These are phyloP conservation scores for Sternotherus odoratus DNA, from an alignment of 2,797 vertebrate species.

Conservation along the genomic window DNA sequence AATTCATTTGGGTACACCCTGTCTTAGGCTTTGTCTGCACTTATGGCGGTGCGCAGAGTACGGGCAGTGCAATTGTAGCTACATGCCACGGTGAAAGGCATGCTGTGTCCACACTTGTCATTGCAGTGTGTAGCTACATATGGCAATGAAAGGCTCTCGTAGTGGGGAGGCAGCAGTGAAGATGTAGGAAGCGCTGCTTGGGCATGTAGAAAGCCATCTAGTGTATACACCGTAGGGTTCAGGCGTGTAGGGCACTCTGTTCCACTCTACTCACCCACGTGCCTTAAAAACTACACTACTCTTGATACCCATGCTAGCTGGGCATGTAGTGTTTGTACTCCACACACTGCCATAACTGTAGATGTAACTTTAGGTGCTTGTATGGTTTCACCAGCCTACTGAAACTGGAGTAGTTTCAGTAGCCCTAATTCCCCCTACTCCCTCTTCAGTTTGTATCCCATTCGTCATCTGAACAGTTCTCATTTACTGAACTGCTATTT, in stretches of 20 bases:
- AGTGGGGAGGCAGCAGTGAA: background rate
- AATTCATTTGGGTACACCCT: background rate
- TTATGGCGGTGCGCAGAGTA: background rate
- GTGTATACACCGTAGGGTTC: background rate
- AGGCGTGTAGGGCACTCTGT: background rate
- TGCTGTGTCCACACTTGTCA: background rate
- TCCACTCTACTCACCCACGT: background rate
- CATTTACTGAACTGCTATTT: background rate
- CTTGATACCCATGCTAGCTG: background rate
- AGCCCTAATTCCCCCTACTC: background rate
- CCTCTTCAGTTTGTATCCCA: background rate
- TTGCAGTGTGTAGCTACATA: background rate
- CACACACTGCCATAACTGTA: background rate
- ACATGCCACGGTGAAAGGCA: background rate
- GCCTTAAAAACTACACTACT: background rate
- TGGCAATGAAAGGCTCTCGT: background rate
- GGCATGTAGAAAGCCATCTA: background rate
- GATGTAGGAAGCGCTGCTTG: background rate
- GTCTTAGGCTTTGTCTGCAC: background rate
- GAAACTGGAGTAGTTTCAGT: background rate
- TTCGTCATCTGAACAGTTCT: background rate
- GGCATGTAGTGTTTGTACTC: background rate
- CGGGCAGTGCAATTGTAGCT: background rate
- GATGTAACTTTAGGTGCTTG: background rate
- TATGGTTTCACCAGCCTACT: background rate